Conservation (phyloP, 2,888 invertebrate genomes). For the Diachrysia chrysitis region DNA sequence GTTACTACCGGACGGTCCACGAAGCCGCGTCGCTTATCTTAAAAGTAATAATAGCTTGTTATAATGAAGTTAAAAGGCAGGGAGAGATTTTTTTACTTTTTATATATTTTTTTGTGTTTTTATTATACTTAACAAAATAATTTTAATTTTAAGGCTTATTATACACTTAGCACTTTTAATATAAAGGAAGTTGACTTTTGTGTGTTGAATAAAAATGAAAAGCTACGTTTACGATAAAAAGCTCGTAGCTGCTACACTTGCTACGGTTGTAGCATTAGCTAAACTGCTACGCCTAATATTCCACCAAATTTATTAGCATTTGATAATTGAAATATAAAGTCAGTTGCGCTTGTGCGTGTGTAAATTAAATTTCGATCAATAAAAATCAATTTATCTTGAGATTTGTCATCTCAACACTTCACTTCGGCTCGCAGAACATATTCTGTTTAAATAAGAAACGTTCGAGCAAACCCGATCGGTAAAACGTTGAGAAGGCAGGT, state of each 20-base stretch:
- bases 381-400: background rate
- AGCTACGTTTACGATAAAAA: background rate
- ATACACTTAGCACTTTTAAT: too few species aligned
- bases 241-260: background rate
- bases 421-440: constrained; percentile 4
- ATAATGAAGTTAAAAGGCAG: too few species aligned
- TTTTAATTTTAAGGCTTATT: too few species aligned
- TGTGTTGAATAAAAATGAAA: too few species aligned
- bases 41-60: too few species aligned
- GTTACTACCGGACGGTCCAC: too few species aligned
- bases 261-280: background rate
- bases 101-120: too few species aligned
- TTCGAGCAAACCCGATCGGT: background rate
- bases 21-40: too few species aligned
- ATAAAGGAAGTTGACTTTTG: too few species aligned
- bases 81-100: too few species aligned
- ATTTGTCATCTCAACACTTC: constrained; percentile 4
- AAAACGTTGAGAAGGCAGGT: constrained; percentile 1
- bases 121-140: too few species aligned
- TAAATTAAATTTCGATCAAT: constrained; percentile 4
- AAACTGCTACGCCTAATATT: background rate
- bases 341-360: background rate
- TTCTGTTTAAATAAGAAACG: constrained; percentile 4
- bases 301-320: background rate
- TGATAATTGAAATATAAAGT: background rate